These are phyloP conservation scores for Chrysina gloriosa DNA, from an alignment of 2,888 invertebrate genomes.

Conservation along the genomic window DNA sequence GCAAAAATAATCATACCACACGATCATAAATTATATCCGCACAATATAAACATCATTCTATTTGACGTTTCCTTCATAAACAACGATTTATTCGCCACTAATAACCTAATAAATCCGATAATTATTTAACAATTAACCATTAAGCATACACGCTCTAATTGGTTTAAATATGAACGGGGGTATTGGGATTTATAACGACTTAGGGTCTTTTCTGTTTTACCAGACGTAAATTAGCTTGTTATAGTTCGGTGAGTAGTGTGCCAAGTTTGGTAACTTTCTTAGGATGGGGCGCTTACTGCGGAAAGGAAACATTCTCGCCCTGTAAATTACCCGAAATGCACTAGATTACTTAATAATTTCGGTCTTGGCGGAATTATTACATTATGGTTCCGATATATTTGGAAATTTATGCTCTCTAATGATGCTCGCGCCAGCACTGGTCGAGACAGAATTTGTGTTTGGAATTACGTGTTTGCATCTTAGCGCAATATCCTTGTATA, in stretches of 20 bases:
- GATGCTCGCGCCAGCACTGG: slow-evolving; percentile 10
- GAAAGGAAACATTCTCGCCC: slow-evolving; percentile 31
- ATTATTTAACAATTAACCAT: slow-evolving; percentile 20
- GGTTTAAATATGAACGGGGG: background rate
- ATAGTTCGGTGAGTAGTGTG: slow-evolving; percentile 37
- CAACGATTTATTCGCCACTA: background rate
- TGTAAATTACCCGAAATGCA: slow-evolving; percentile 41
- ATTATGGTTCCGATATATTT: slow-evolving; percentile 38
- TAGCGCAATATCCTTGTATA: no score
- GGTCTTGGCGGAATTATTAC: slow-evolving; percentile 37
- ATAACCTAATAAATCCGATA: slow-evolving; percentile 7
- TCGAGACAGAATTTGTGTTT: no score
- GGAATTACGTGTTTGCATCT: no score
- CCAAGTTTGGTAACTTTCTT: slow-evolving; percentile 36
- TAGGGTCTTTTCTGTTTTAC: slow-evolving; percentile 35
- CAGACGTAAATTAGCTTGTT: slow-evolving; percentile 41
- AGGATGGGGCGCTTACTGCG: slow-evolving; percentile 3
- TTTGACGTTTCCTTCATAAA: no score
- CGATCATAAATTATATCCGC: background rate
- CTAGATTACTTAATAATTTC: slow-evolving; percentile 41
- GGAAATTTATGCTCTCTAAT: slow-evolving; percentile 35
- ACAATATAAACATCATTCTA: no score
- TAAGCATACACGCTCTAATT: background rate
- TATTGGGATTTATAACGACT: background rate
- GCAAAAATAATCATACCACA: no score